Evolutionary conservation across 2,888 invertebrate species (phyloP).

Genomic region (Philereme transversata): DNA sequence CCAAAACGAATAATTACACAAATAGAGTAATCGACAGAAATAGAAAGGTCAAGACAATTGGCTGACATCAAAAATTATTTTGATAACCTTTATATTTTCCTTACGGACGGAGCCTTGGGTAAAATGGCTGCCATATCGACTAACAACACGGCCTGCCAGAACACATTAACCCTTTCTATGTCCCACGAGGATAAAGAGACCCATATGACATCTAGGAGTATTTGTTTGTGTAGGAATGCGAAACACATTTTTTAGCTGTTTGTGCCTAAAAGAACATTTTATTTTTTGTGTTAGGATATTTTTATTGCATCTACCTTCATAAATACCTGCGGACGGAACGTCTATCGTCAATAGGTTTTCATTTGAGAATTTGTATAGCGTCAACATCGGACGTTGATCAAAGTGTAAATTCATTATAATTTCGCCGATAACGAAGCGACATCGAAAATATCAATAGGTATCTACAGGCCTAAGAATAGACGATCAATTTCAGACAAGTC

Average conservation of each 20-base stretch:
- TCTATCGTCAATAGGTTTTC: slow-evolving; percentile 17
- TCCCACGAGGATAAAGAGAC: slow-evolving; percentile 52
- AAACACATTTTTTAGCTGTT: slow-evolving; percentile 17
- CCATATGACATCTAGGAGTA: slow-evolving; percentile 39
- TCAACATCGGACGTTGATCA: slow-evolving; percentile 13
- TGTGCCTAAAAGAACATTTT: slow-evolving; percentile 8
- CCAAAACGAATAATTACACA: too few relatives aligned
- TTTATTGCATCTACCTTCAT: not conserved
- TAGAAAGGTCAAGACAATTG: slow-evolving; percentile 45
- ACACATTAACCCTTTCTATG: slow-evolving; percentile 64
- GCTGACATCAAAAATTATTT: slow-evolving; percentile 63
- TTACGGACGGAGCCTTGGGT: slow-evolving; percentile 51
- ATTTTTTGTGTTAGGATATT: slow-evolving; percentile 3
- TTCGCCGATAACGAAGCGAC: slow-evolving; percentile 16
- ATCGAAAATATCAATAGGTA: slow-evolving; percentile 15
- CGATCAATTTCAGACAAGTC: slow-evolving; percentile 12
- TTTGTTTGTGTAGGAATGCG: slow-evolving; percentile 39
- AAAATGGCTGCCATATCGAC: slow-evolving; percentile 59
- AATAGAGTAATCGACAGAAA: too few relatives aligned
- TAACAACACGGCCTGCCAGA: slow-evolving; percentile 59
- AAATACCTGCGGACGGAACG: slow-evolving; percentile 6
- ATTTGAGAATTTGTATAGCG: slow-evolving; percentile 17
- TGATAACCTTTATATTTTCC: slow-evolving; percentile 64
- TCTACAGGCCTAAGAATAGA: slow-evolving; percentile 3
- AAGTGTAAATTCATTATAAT: slow-evolving; percentile 23